Evolutionary conservation across 64 coral and sea anemone species (phyloP).

Genomic region (Stylophora pistillata): DNA sequence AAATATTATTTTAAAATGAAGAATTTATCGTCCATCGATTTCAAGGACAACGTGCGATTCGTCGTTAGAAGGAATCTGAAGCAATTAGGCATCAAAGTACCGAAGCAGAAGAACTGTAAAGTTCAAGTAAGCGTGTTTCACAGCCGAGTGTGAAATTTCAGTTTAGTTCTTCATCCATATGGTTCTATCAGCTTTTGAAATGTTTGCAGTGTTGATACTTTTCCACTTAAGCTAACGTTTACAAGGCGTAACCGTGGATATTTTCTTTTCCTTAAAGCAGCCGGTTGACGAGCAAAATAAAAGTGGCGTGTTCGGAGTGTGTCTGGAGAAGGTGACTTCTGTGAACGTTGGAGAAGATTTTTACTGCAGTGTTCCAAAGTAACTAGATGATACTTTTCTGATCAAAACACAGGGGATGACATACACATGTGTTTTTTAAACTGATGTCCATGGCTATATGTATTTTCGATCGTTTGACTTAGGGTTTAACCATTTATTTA

Average conservation of each 20-base stretch:
- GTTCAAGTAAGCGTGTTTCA: slow-evolving; percentile 58
- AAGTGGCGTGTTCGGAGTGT: slow-evolving; percentile 83
- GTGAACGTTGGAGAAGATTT: slow-evolving; percentile 81
- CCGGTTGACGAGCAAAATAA: slow-evolving; percentile 35
- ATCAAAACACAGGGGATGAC: no score
- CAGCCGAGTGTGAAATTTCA: neutral
- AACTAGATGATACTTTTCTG: neutral
- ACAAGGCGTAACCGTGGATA: neutral
- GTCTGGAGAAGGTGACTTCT: slow-evolving; percentile 69
- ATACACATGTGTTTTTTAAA: no score
- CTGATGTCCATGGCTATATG: no score
- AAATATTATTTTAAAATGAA: slow-evolving; percentile 66
- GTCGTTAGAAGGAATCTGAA: slow-evolving; percentile 86
- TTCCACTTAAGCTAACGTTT: neutral
- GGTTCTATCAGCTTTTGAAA: neutral
- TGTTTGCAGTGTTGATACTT: neutral
- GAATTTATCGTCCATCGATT: slow-evolving; percentile 92
- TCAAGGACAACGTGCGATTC: slow-evolving; percentile 90
- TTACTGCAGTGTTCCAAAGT: slow-evolving; percentile 92
- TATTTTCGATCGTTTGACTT: no score
- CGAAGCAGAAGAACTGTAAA: slow-evolving; percentile 71
- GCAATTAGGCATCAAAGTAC: slow-evolving; percentile 89
- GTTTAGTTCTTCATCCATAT: no score
- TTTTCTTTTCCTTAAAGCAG: neutral
- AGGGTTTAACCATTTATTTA: neutral